Base-by-base conservation (phyloP, 2,113 vertebrate genomes). In the Macrotis lagotis region DNA sequence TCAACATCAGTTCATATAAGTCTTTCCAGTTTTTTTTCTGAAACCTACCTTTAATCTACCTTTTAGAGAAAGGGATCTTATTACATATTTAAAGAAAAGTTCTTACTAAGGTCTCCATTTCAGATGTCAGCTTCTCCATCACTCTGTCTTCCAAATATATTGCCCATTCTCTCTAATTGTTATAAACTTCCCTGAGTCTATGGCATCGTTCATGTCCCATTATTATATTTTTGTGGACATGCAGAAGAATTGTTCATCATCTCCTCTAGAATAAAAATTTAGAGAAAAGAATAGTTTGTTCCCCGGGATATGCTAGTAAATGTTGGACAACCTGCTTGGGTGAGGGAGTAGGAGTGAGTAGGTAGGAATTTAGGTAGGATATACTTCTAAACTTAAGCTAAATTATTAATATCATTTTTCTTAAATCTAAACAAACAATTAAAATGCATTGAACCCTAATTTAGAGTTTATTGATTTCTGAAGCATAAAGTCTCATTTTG, bases 191-290 rank as follows among this genome's bases (percentile, higher is more conserved):
- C 50, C 95, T 93, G n/a, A 24, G 93, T 90, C 92, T 95, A 94
- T 0, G 0, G 95, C 91, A 94, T 96, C 96, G 95, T 92, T 95
- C 90, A 0, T 22, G 59, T 94, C 92, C 89, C 52, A 50, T 90
- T 91, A 50, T 92, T 95, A 59, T 74, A 94, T 48, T 91, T 89
- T 90, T 91, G 59, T 94, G 92, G 92, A 66, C 50, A 31, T 53
- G 47, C 28, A 92, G 92, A 97, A 98, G 94, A 97, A 91, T 96
- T 96, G 93, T 93, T 91, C 25, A 93, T 95, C 96, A 91, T 97
- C 96, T 96, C 88, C 59, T 22, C 3, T 1, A 37, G 25, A 9
- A 47, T 12, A 3, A 94, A 95, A 83, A 14, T 66, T 28, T 90
- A 47, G 14, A 44, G 93, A 96, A 94, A 44, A 12, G 3, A 88